Base-by-base conservation (phyloP, 2,888 invertebrate genomes). In the Spisula solida region DNA sequence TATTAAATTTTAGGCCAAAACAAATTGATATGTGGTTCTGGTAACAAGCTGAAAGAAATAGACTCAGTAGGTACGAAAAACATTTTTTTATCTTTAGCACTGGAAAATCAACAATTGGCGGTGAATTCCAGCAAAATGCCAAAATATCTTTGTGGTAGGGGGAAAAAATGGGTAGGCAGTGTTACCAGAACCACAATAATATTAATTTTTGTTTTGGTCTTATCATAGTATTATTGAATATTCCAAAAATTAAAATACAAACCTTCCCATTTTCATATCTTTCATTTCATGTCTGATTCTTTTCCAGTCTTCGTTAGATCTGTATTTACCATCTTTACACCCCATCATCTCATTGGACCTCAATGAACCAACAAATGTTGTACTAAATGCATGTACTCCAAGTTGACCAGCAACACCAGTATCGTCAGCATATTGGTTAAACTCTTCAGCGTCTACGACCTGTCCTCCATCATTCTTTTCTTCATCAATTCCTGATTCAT, bases 301-400 rank as follows among this genome's bases (percentile, higher is more conserved):
- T 55, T 90, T 88, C 88, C 88, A 91, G 66, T 86, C 81, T 55
- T 86, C 85, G 48, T 88, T 87, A 47, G 82, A 88, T 75, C 91
- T 88, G 55, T 85, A 92, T 48, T 89, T 82, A 70, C 79, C 75
- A 29, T 88, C 89, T 5, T 82, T 87, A 75, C 88, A 85, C 80
- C 86, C 70, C 91, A 88, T 92, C 92, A 90, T 85, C 25, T 88
- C 80, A 20, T 48, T 55, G 20, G 83, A 86, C 20, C 80, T 90
- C 47, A 93, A 81, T 14, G 92, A 92, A 14, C 91, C 93, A 66
- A 93, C 82, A 86, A 92, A 93, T 18, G 90, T 90, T 78, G 93
- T 91, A 56, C 91, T 85, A 66, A 94, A 91, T 85, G 93, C 92
- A 56, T 90, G 81, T 80, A 89, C 87, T 34, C 89, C 86, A 60